Evolutionary conservation across 2,888 invertebrate species (phyloP), one percentile per base, ranked within the genome.

Genomic region (Lathronympha strigana): DNA sequence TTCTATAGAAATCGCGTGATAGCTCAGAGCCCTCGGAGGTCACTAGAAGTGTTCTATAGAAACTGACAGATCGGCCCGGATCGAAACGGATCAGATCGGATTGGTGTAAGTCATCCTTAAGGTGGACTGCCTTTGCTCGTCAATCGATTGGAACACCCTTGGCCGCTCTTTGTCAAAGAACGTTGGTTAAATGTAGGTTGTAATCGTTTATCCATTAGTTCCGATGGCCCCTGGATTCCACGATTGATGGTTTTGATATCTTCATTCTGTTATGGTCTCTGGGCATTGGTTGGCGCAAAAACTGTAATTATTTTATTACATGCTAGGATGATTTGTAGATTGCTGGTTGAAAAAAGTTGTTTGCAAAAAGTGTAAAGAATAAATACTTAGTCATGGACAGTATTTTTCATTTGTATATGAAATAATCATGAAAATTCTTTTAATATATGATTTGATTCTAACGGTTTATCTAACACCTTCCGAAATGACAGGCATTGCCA

Each of bases 221-320:
- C 74, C 69, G 69, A 69, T 64, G 63, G 68, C 45, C 43, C 67
- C 69, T 63, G 72, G 71, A 71, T 71, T 68, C 63, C 68, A 66
- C 81, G 77, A 85, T 86, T 81, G 83, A 86, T 79, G 77, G 77
- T 77, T 76, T 74, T 72, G 82, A 84, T 84, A 79, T 76, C 74
- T 77, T 69, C 74, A 73, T 76, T 78, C 50, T 43, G 72, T 69
- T 75, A 68, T 71, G 64, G 67, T 67, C 71, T 76, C 74, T 74
- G 73, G 58, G 28, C 53, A 61, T 54, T 54, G 38, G 54, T 68
- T 69, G 75, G 75, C 76, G 76, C 73, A 73, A 71, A 72, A 71
- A 55, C 38, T 66, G 36, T 61, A 57, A 63, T 63, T 54, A 47
- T 19, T 60, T 53, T 36, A 53, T 53, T 40, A 54, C 15, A 38